These are phyloP conservation scores for Toxostoma redivivum DNA, from an alignment of 2,113 vertebrate genomes.

Conservation along the genomic window DNA sequence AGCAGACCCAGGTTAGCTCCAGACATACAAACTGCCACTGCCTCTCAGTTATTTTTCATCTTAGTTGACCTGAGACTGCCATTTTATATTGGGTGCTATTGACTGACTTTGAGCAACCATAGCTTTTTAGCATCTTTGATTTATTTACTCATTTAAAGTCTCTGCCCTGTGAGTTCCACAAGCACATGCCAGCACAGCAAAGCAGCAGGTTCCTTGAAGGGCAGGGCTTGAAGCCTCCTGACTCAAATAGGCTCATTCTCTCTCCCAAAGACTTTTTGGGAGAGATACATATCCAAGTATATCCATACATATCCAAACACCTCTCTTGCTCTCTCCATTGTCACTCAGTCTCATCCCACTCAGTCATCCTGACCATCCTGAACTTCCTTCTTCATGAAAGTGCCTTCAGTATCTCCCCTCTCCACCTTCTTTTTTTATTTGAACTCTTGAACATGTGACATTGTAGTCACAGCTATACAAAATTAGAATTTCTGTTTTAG, in stretches of 20 bases:
- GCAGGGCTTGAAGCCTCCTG: neutral
- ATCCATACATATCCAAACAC: neutral
- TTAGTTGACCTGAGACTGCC: neutral
- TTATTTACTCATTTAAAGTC: neutral
- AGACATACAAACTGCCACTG: neutral
- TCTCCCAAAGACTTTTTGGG: neutral
- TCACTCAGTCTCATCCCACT: too few species aligned
- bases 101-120: neutral
- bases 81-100: neutral
- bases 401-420: neutral
- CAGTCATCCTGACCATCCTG: neutral
- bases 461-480: neutral
- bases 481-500: neutral
- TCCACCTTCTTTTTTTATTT: neutral
- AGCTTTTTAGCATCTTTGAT: neutral
- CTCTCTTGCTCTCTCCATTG: neutral
- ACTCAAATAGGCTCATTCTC: neutral
- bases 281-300: too few species aligned
- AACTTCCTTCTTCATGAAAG: neutral
- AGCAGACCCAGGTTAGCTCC: neutral
- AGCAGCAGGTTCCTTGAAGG: neutral
- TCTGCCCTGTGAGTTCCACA: neutral
- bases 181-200: neutral
- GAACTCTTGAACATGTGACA: neutral
- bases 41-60: neutral